Conservation (phyloP, 2,888 invertebrate genomes). For the Acholoe squamosa region DNA sequence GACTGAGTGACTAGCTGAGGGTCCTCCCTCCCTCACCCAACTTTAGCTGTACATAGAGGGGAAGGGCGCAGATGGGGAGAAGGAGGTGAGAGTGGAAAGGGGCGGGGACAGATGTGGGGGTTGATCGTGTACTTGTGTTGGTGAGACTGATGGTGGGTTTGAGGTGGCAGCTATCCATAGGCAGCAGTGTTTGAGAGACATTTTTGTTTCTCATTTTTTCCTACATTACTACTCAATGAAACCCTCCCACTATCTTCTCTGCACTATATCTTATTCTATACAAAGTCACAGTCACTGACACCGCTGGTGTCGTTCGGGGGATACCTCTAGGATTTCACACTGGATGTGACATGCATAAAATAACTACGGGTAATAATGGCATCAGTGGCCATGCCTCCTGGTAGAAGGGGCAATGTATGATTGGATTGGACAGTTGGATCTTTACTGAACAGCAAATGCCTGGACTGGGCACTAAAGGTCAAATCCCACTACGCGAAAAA, state of each 20-base stretch:
- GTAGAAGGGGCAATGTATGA: too few relatives aligned
- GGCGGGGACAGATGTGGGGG: conserved; percentile 6
- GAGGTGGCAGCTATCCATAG: background rate
- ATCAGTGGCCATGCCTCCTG: too few relatives aligned
- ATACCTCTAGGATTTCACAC: too few relatives aligned
- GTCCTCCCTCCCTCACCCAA: background rate
- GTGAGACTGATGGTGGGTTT: background rate
- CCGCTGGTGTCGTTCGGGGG: too few relatives aligned
- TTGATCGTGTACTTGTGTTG: background rate
- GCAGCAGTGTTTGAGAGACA: background rate
- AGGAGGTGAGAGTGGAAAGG: background rate
- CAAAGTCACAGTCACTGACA: background rate
- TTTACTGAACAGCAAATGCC: too few relatives aligned
- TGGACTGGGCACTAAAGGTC: too few relatives aligned
- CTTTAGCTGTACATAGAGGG: background rate
- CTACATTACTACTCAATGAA: background rate
- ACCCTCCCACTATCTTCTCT: background rate
- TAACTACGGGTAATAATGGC: too few relatives aligned
- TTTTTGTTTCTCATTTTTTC: background rate
- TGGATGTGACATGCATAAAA: too few relatives aligned
- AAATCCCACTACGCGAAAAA: too few relatives aligned
- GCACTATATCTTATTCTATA: background rate
- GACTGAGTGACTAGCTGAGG: background rate
- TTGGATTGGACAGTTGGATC: too few relatives aligned
- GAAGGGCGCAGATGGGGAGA: background rate